These are phyloP conservation scores for Gorsachius goisagi DNA, from an alignment of 2,113 vertebrate genomes.

Conservation along the genomic window DNA sequence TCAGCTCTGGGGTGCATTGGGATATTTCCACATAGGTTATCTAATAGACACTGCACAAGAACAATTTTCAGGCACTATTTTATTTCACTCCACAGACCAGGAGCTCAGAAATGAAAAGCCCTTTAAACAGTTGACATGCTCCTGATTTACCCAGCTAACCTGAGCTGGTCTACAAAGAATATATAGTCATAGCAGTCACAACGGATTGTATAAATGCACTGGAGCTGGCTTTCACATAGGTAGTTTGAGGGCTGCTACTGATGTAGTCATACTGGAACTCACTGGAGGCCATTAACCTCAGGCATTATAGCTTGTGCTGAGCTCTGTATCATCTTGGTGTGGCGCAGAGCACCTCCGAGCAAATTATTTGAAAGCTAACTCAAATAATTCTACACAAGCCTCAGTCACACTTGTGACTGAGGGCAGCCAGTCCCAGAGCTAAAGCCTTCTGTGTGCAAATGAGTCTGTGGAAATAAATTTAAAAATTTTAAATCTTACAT, in stretches of 20 bases:
- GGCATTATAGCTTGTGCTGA: not conserved
- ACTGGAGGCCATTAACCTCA: not conserved
- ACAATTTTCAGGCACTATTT: not conserved
- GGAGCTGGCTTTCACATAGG: not conserved
- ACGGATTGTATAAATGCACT: not conserved
- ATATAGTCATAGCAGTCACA: not conserved
- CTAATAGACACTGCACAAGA: slow-evolving; percentile 15
- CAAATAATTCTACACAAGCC: not conserved
- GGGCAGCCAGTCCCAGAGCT: not conserved
- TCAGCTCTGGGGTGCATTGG: not conserved
- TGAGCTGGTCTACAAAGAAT: not conserved
- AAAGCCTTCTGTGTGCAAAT: not conserved
- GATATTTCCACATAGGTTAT: not conserved
- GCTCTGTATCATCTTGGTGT: not conserved
- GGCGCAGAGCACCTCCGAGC: not conserved
- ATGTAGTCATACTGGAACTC: not conserved
- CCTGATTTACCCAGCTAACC: not conserved
- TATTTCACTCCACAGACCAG: not conserved
- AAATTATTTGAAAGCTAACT: not conserved
- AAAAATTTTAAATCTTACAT: not conserved
- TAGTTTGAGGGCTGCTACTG: not conserved
- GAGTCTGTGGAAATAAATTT: not conserved
- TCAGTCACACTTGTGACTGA: not conserved
- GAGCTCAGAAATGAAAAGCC: slow-evolving; percentile 1
- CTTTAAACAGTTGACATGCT: not conserved